Evolutionary conservation across 2,888 invertebrate species (phyloP).

Genomic region (Drosophila crucigera): DNA sequence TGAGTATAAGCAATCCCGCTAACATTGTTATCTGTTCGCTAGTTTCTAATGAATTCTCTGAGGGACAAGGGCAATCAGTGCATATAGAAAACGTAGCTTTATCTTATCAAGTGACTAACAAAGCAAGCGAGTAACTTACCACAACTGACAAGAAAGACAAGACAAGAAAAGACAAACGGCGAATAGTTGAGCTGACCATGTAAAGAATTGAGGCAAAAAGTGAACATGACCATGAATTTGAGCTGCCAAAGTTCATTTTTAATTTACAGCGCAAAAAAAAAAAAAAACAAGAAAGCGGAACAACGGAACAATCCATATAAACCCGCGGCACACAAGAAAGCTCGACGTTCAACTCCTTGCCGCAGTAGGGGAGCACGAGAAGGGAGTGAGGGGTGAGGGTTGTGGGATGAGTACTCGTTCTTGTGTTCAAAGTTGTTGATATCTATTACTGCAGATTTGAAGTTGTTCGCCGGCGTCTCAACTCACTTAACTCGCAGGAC

Average conservation of each 20-base stretch:
- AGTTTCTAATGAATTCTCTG: slow-evolving; percentile 21
- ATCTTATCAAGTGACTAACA: slow-evolving; percentile 67
- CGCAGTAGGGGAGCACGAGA: neutral
- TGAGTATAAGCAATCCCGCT: neutral
- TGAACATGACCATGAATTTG: slow-evolving; percentile 78
- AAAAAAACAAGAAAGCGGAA: slow-evolving; percentile 7
- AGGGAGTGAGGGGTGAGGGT: neutral
- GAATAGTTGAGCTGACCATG: slow-evolving; percentile 56
- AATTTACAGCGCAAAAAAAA: slow-evolving; percentile 61
- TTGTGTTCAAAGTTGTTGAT: slow-evolving; percentile 74
- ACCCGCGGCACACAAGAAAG: slow-evolving; percentile 32
- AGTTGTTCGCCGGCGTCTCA: slow-evolving; percentile 73
- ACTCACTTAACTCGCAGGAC: slow-evolving; percentile 68
- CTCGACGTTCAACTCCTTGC: slow-evolving; percentile 16
- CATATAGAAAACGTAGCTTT: slow-evolving; percentile 48
- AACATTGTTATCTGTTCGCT: slow-evolving; percentile 22
- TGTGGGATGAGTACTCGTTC: slow-evolving; percentile 12
- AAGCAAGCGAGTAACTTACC: slow-evolving; percentile 58
- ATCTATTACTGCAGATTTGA: slow-evolving; percentile 79
- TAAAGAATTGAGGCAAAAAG: slow-evolving; percentile 58
- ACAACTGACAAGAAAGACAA: slow-evolving; percentile 35
- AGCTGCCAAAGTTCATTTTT: slow-evolving; percentile 78
- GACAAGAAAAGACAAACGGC: slow-evolving; percentile 51
- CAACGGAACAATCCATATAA: slow-evolving; percentile 65
- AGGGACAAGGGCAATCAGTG: slow-evolving; percentile 44